A percentile compares a stretch with the other conserved stretches of the same genome.
phyloP scores from a whole-genome alignment of 2,113 vertebrate species.

The Apistogramma diplotaenia region DNA sequence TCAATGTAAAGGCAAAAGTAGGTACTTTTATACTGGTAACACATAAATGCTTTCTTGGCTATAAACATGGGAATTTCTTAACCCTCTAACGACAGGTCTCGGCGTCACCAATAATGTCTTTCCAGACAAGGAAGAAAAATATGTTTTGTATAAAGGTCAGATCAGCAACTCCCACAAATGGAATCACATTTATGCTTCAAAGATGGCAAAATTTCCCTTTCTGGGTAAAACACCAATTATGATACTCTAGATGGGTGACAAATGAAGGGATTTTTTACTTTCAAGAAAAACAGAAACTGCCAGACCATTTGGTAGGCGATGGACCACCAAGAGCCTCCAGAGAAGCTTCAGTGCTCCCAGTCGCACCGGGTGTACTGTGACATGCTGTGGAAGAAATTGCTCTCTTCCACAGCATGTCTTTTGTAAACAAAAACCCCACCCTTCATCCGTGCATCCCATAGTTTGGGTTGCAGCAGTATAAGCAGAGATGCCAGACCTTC shows the following conservation, averaged over 20 bases:
- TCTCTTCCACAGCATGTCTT: no score
- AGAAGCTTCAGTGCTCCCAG: not conserved
- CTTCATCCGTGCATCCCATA: not conserved
- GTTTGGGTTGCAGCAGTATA: not conserved
- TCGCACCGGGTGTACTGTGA: not conserved
- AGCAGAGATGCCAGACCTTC: not conserved
- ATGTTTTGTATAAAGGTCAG: not conserved
- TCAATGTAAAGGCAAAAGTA: not conserved
- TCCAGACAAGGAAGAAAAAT: not conserved
- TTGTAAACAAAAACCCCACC: not conserved
- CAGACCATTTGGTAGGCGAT: not conserved
- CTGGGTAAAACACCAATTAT: not conserved
- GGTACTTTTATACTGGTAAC: not conserved
- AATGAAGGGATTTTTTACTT: not conserved
- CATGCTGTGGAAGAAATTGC: no score
- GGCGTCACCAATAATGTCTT: not conserved
- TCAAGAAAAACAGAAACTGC: not conserved
- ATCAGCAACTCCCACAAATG: not conserved
- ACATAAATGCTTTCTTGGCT: not conserved
- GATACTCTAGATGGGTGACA: not conserved
- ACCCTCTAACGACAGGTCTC: not conserved
- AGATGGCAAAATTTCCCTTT: not conserved
- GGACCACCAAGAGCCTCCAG: not conserved
- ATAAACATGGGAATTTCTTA: not conserved
- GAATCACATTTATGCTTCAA: not conserved